Evolutionary conservation across 2,797 vertebrate species (phyloP).

Genomic region (Prunella strophiata): DNA sequence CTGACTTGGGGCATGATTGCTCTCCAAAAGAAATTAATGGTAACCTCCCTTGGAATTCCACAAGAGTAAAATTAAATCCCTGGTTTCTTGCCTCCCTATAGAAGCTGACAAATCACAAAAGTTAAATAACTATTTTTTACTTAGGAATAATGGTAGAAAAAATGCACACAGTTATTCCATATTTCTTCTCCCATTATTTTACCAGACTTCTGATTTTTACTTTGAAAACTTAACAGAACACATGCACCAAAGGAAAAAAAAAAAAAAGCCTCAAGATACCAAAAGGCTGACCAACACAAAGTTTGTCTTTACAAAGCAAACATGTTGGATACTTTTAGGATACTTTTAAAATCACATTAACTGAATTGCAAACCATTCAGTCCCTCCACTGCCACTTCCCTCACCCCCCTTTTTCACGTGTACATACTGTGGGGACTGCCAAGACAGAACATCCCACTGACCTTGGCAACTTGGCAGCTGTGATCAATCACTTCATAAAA

Average conservation of each 20-base stretch:
- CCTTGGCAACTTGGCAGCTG: constrained; percentile 56
- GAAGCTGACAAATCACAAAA: background rate
- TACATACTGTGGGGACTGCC: background rate
- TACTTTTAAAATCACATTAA: constrained; percentile 30
- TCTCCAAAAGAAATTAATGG: background rate
- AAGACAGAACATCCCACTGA: constrained; percentile 51
- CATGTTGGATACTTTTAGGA: background rate
- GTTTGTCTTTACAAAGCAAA: background rate
- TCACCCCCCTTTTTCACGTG: background rate
- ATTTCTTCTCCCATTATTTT: background rate
- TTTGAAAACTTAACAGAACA: background rate
- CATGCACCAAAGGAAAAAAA: too few species aligned
- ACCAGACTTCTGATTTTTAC: background rate
- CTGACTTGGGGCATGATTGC: background rate
- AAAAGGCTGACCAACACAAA: background rate
- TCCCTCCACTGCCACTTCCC: background rate
- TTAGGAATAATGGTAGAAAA: background rate
- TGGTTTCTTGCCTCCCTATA: background rate
- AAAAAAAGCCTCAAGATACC: accelerated
- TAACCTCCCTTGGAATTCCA: background rate
- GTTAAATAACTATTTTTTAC: background rate
- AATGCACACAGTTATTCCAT: background rate
- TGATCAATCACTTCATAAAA: constrained; percentile 70
- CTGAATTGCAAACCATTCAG: background rate
- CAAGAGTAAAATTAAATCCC: background rate